Conservation (phyloP, 1,140 invertebrate genomes). For the Aphelenchoides besseyi region DNA sequence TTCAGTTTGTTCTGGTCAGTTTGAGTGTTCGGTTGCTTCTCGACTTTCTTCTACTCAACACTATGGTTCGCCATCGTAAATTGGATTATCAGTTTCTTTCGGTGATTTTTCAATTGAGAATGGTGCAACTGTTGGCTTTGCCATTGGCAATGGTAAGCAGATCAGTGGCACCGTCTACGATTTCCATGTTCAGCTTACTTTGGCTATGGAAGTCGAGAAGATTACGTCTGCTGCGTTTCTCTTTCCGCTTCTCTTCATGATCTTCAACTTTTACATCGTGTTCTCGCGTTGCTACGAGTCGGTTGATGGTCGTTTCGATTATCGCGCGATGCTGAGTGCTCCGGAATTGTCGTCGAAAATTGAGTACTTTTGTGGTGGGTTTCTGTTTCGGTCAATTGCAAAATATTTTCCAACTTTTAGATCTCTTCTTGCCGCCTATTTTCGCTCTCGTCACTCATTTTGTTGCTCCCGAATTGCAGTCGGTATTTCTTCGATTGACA, state of each 20-base stretch:
- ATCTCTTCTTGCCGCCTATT: slow-evolving; percentile 1
- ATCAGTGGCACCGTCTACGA: background rate
- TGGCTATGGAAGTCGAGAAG: background rate
- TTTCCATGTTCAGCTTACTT: background rate
- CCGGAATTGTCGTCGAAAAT: background rate
- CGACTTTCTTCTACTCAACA: too few relatives aligned
- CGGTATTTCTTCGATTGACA: background rate
- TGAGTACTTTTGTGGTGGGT: background rate
- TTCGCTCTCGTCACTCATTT: slow-evolving; percentile 1
- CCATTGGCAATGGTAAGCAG: background rate
- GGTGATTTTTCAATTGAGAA: slow-evolving; percentile 3
- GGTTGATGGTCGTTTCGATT: slow-evolving; percentile 2
- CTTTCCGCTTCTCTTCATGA: slow-evolving; percentile 8
- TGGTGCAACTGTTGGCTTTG: background rate
- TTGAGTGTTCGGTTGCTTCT: background rate
- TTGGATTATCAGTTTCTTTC: too few relatives aligned
- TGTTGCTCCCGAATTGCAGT: background rate
- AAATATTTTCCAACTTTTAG: background rate
- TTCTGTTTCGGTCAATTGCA: background rate
- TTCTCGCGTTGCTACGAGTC: slow-evolving; percentile 7
- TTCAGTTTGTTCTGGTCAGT: slow-evolving; percentile 1
- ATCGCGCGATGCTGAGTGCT: background rate
- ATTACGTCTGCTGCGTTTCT: background rate
- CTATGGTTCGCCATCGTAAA: too few relatives aligned
- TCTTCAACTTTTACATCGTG: slow-evolving; percentile 5